Base-by-base conservation (phyloP, 2,797 vertebrate genomes). In the Acomys russatus region DNA sequence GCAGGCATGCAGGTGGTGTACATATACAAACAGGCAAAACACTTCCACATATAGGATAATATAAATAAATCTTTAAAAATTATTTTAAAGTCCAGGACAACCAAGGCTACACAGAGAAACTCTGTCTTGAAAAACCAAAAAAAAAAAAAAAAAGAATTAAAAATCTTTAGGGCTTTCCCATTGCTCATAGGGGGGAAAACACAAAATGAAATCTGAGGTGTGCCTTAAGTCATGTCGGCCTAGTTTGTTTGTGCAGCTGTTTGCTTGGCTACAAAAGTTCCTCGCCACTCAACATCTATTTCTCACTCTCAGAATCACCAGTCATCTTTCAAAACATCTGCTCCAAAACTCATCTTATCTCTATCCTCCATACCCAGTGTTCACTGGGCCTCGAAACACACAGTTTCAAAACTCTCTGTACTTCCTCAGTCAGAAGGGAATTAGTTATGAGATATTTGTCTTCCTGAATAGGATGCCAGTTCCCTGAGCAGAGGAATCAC, bases 321-420 rank as follows among this genome's bases (percentile, higher is more conserved):
- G 77, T 44, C 70, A 83, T 71, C n/a, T 71, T 95, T 64, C 33
- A 66, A 96, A 93, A 84, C 56, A 73, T 59, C 84, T 49, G 77
- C 15, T 38, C 33, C 18, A 12, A 61, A 18, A 77, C n/a, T 6
- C 22, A 68, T 80, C 44, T 22, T 44, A 18, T 77, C 63, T 30
- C 51, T 2, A 51, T 51, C 49, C 35, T 76, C 54, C 20, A 38
- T 18, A 23, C 54, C 38, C 59, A 51, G 38, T 28, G 3, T 49
- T 28, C 10, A 8, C 38, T 9, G 79, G n/a, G 22, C 76, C 51
- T 80, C 11, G 91, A 22, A 70, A 68, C 38, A 82, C 22, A 49
- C 54, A 44, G 51, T 80, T 94, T 80, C 15, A 94, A 22, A 70
- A 68, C 38, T 76, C 22, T 63, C 59, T 87, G 61, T 44, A 80